Conservation (phyloP, 1,140 invertebrate genomes). For the Lamellibrachia luymesi region DNA sequence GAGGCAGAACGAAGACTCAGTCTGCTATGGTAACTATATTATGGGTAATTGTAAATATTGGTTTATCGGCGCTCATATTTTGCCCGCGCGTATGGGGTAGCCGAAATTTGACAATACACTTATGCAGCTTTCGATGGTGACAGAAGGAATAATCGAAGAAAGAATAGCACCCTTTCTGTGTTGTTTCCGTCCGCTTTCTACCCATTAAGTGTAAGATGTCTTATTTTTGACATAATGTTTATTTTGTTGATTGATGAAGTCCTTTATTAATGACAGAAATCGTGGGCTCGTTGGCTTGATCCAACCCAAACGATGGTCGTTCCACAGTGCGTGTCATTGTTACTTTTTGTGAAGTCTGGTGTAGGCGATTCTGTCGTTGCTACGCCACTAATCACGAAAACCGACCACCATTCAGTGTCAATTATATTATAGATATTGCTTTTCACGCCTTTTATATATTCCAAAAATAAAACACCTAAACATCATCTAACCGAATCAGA, state of each 20-base stretch:
- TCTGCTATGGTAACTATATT: slow-evolving; percentile 1
- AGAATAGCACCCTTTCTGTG: background rate
- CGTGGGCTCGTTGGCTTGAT: background rate
- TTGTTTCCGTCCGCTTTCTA: background rate
- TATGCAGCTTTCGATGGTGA: background rate
- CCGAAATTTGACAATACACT: background rate
- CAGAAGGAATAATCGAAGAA: background rate
- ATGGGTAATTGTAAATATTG: background rate
- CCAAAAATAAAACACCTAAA: too few species aligned
- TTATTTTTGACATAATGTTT: background rate
- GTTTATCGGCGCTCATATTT: background rate
- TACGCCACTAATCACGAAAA: background rate
- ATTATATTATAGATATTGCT: background rate
- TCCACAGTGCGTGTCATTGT: background rate
- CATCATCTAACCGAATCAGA: too few species aligned
- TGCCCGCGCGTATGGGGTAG: background rate
- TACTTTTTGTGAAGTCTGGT: background rate
- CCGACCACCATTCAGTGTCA: background rate
- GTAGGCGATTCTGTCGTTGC: background rate
- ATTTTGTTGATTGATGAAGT: background rate
- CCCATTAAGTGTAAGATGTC: background rate
- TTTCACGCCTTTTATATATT: too few species aligned
- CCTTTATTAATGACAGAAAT: background rate
- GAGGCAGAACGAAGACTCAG: background rate
- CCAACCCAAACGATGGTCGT: background rate